Evolutionary conservation across 1,140 invertebrate species (phyloP).

Genomic region (Megalonaias nervosa): DNA sequence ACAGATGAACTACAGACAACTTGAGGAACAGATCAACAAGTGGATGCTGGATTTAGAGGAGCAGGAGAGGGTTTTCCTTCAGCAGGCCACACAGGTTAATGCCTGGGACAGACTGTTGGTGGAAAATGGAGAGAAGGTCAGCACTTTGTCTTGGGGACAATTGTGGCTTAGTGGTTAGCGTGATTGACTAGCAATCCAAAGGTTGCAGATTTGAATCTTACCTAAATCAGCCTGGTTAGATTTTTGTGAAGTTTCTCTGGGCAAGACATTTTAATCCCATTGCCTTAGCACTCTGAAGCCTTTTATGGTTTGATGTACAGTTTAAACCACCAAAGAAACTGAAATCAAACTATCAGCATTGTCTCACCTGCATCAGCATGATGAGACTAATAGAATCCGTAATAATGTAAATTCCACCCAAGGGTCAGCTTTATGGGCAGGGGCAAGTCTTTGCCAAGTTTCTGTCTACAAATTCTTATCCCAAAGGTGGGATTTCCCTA

Average conservation of each 20-base stretch:
- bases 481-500: too few species aligned
- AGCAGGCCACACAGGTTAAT: conserved; percentile 95
- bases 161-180: not conserved
- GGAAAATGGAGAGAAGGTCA: conserved; percentile 90
- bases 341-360: too few species aligned
- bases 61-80: conserved; percentile 93
- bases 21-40: conserved; percentile 96
- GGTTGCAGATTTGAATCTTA: not conserved
- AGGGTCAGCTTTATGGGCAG: too few species aligned
- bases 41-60: conserved; percentile 95
- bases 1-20: conserved; percentile 86
- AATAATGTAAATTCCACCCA: too few species aligned
- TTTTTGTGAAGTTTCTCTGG: not conserved
- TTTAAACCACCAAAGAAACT: too few species aligned
- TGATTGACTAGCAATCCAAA: not conserved
- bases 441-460: too few species aligned
- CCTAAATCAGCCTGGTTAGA: not conserved
- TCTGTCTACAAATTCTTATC: too few species aligned
- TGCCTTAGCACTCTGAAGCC: too few species aligned
- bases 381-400: too few species aligned
- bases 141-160: not conserved
- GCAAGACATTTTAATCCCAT: too few species aligned
- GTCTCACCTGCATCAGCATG: too few species aligned
- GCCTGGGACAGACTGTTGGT: conserved; percentile 94
- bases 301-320: too few species aligned